Evolutionary conservation across 2,888 invertebrate species (phyloP).

Genomic region (Harpalus rubripes): DNA sequence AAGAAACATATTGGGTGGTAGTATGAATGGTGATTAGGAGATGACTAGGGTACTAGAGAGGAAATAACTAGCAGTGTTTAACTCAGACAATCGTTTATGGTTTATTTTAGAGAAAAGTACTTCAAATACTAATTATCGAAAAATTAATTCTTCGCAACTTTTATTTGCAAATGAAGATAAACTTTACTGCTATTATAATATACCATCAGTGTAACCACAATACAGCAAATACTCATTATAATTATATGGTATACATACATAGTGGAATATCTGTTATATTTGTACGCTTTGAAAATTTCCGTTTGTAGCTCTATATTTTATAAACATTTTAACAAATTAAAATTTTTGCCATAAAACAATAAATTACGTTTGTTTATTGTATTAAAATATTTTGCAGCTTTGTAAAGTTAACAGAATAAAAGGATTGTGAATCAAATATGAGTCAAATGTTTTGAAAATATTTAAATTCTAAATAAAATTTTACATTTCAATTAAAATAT

Average conservation of each 20-base stretch:
- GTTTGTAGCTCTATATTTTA: background rate
- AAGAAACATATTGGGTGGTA: no score
- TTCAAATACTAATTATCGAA: no score
- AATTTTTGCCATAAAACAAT: background rate
- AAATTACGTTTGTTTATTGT: background rate
- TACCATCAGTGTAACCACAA: background rate
- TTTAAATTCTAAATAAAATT: background rate
- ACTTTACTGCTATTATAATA: background rate
- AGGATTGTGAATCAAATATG: background rate
- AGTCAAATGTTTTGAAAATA: background rate
- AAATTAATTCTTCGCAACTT: no score
- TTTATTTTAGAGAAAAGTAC: no score
- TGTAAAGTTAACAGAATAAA: background rate
- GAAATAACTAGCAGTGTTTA: no score
- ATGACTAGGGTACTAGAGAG: no score
- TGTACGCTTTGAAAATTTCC: background rate
- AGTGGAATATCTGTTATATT: background rate
- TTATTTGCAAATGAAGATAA: constrained; percentile 15
- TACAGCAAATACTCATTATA: background rate
- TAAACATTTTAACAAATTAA: no score
- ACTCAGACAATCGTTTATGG: no score
- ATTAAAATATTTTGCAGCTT: background rate
- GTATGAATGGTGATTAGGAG: no score
- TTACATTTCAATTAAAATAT: background rate
- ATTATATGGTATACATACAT: constrained; percentile 29